Evolutionary conservation across 2,888 invertebrate genomes (phyloP).

Genomic region (Yponomeuta sedellus): DNA sequence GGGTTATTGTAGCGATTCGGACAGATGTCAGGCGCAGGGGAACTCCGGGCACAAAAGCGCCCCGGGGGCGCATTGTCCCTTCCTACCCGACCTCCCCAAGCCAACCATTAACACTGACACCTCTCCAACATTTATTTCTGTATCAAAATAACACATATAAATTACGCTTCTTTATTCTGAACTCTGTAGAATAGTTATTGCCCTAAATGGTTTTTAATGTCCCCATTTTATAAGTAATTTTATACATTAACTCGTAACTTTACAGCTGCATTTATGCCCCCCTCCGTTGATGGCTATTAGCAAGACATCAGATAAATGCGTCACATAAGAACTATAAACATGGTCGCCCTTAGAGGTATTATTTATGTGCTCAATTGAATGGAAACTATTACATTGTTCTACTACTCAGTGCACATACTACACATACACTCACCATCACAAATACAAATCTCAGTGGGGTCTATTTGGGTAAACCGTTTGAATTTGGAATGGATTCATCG

Average conservation of each 20-base stretch:
- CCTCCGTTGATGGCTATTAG: slow-evolving; percentile 64
- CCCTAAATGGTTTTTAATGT: slow-evolving; percentile 74
- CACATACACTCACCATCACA: too few relatives aligned
- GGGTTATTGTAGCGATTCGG: slow-evolving; percentile 71
- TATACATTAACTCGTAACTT: slow-evolving; percentile 32
- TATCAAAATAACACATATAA: slow-evolving; percentile 66
- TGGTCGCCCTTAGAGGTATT: slow-evolving; percentile 38
- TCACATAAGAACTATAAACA: slow-evolving; percentile 35
- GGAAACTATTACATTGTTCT: background rate
- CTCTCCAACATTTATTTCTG: slow-evolving; percentile 60
- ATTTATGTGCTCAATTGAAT: slow-evolving; percentile 3
- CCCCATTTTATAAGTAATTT: slow-evolving; percentile 67
- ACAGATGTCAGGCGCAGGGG: slow-evolving; percentile 73
- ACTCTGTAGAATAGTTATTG: slow-evolving; percentile 63
- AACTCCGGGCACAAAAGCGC: slow-evolving; percentile 65
- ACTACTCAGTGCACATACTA: background rate
- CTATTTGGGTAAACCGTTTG: background rate
- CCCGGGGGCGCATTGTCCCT: slow-evolving; percentile 68
- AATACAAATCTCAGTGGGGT: background rate
- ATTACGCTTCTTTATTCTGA: slow-evolving; percentile 65
- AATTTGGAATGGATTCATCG: background rate
- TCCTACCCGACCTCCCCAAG: slow-evolving; percentile 52
- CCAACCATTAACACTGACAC: slow-evolving; percentile 68
- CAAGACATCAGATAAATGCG: slow-evolving; percentile 60
- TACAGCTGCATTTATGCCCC: slow-evolving; percentile 65